Conservation (phyloP, 2,888 invertebrate species). For the Noctua comes region DNA sequence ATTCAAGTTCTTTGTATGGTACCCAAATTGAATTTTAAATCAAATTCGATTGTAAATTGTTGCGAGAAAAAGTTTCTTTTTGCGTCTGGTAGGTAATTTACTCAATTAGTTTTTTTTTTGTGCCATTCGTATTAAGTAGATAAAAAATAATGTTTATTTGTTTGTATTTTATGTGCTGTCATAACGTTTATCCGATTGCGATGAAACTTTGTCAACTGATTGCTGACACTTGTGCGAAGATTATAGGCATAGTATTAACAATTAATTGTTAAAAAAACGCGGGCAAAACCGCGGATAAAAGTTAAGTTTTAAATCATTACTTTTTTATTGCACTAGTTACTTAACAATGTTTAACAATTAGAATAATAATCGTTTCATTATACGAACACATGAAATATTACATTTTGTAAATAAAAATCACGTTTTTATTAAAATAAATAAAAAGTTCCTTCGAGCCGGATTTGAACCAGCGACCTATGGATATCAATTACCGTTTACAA, state of each 20-base stretch:
- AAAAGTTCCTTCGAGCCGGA: conserved; percentile 91
- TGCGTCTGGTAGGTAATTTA: conserved; percentile 38
- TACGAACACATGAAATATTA: background rate
- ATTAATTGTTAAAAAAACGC: too few relatives aligned
- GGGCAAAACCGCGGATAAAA: too few relatives aligned
- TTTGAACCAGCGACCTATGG: conserved; percentile 93
- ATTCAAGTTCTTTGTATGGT: conserved; percentile 73
- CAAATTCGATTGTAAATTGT: conserved; percentile 72
- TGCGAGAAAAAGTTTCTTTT: conserved; percentile 44
- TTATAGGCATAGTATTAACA: too few relatives aligned
- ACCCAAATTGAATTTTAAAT: conserved; percentile 75
- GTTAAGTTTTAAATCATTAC: background rate
- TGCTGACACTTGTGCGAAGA: too few relatives aligned
- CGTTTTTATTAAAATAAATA: conserved; percentile 4
- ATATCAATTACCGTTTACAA: conserved; percentile 73
- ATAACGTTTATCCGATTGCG: too few relatives aligned
- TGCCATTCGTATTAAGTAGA: too few relatives aligned
- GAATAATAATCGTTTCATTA: background rate
- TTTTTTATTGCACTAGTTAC: background rate
- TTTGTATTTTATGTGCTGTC: too few relatives aligned
- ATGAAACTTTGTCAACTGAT: too few relatives aligned
- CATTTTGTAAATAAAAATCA: background rate
- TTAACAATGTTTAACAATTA: background rate
- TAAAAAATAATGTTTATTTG: too few relatives aligned
- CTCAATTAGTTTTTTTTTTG: background rate